These are phyloP conservation scores for Meloidogyne chitwoodi DNA, from an alignment of 1,140 invertebrate genomes.

Conservation along the genomic window DNA sequence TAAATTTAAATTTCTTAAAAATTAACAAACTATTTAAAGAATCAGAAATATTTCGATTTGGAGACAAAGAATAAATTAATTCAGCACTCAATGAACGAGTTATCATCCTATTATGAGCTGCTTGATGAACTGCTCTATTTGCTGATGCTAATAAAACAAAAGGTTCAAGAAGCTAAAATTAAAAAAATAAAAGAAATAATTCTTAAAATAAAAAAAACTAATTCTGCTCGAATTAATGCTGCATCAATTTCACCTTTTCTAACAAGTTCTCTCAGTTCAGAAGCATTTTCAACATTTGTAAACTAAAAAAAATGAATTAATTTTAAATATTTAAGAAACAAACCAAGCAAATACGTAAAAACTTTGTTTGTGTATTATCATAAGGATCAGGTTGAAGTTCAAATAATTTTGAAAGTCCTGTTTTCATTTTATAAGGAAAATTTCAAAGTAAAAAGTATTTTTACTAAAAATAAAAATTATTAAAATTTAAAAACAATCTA, in stretches of 20 bases:
- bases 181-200: neutral
- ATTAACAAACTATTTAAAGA: conserved; percentile 10
- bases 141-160: conserved; percentile 54
- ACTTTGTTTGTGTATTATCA: conserved; percentile 15
- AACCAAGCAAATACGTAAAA: conserved; percentile 16
- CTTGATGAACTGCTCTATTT: conserved; percentile 54
- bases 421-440: neutral
- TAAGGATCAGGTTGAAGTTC: conserved; percentile 17
- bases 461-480: no score
- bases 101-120: conserved; percentile 52
- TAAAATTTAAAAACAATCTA: no score
- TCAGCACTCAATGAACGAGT: conserved; percentile 51
- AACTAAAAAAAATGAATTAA: conserved; percentile 29
- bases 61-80: conserved; percentile 53
- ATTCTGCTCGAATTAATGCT: conserved; percentile 51
- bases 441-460: no score
- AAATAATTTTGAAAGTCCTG: conserved; percentile 7
- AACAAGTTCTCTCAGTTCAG: conserved; percentile 44
- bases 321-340: neutral
- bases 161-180: conserved; percentile 48
- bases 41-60: conserved; percentile 48
- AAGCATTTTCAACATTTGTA: conserved; percentile 52
- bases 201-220: conserved; percentile 41
- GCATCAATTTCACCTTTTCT: conserved; percentile 50
- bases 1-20: no score